Evolutionary conservation across 64 coral and sea anemone species (phyloP).

Genomic region (Pachyseris speciosa): DNA sequence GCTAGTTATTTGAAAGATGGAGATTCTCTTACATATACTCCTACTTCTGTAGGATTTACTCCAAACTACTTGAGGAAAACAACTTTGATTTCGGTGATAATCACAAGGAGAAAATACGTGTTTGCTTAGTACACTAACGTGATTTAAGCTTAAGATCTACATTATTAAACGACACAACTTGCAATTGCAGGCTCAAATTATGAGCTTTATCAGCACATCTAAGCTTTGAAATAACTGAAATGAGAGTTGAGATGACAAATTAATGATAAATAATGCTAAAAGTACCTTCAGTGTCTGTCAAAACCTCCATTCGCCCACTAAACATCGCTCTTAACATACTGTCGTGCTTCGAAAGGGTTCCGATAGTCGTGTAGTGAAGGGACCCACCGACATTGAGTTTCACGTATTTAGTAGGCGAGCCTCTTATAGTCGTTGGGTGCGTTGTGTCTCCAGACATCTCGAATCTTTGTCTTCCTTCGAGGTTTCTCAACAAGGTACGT

Average conservation of each 20-base stretch:
- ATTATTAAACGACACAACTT: too few species aligned
- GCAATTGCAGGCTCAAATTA: neutral
- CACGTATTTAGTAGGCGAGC: slow-evolving; percentile 97
- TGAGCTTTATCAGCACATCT: neutral
- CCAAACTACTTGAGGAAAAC: too few species aligned
- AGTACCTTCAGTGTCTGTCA: slow-evolving; percentile 96
- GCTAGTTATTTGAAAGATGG: too few species aligned
- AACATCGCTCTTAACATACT: slow-evolving; percentile 99
- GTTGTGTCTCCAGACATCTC: slow-evolving; percentile 92
- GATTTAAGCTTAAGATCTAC: too few species aligned
- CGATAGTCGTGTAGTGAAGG: slow-evolving; percentile 92
- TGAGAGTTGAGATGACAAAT: neutral
- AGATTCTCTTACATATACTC: too few species aligned
- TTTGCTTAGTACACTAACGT: too few species aligned
- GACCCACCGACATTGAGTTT: slow-evolving; percentile 98
- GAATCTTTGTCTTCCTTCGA: neutral
- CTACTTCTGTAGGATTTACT: too few species aligned
- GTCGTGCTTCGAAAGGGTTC: slow-evolving; percentile 97
- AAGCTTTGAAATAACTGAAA: neutral
- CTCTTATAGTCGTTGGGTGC: slow-evolving; percentile 87
- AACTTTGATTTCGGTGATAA: too few species aligned
- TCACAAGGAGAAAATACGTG: too few species aligned
- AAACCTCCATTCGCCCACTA: slow-evolving; percentile 98
- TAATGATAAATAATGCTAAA: neutral
- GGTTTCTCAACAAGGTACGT: neutral